These are phyloP conservation scores for Athalia circularis DNA, from an alignment of 2,888 invertebrate species.

Conservation along the genomic window DNA sequence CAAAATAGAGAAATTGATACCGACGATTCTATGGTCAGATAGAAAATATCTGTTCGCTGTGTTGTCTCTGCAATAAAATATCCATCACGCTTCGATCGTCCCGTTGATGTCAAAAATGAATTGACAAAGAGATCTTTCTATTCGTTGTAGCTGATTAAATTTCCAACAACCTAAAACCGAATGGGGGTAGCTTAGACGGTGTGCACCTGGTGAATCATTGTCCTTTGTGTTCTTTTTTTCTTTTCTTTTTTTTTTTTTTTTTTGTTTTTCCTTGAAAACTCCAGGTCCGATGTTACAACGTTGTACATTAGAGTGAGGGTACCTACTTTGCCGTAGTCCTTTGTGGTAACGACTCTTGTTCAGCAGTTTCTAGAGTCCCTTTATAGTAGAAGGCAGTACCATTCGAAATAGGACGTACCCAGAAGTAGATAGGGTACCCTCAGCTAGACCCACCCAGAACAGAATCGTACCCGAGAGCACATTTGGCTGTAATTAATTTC, in stretches of 20 bases:
- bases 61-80: background rate
- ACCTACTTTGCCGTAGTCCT: conserved; percentile 50
- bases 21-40: conserved; percentile 47
- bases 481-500: conserved; percentile 52
- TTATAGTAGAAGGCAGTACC: conserved; percentile 54
- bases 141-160: no score
- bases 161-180: no score
- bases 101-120: no score
- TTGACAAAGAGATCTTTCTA: no score
- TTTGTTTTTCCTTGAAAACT: conserved; percentile 13
- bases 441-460: conserved; percentile 43
- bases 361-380: conserved; percentile 59
- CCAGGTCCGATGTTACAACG: conserved; percentile 20
- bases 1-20: conserved; percentile 67
- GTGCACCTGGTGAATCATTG: no score
- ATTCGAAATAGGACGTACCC: conserved; percentile 52
- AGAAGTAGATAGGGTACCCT: conserved; percentile 38
- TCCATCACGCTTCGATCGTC: background rate
- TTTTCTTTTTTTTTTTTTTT: conserved; percentile 6
- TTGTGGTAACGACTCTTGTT: conserved; percentile 64
- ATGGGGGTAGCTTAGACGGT: no score
- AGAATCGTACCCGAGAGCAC: conserved; percentile 55
- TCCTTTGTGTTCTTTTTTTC: background rate
- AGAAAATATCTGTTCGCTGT: background rate
- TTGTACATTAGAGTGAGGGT: conserved; percentile 42